Evolutionary conservation across 2,888 invertebrate genomes (phyloP).

Genomic region (Troides aeacus): DNA sequence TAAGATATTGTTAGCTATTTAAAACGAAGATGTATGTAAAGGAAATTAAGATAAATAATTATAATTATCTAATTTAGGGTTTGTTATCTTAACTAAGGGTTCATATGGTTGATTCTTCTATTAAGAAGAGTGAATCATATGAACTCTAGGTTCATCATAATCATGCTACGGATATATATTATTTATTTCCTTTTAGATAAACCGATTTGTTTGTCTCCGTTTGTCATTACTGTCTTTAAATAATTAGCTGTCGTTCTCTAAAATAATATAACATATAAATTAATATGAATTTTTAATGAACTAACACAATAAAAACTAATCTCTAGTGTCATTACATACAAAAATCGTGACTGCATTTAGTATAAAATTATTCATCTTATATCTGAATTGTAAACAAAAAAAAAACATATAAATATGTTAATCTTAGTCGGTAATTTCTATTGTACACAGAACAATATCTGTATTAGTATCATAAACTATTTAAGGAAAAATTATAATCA

Average conservation of each 20-base stretch:
- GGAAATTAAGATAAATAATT: neutral
- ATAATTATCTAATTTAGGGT: neutral
- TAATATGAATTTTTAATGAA: too few species aligned
- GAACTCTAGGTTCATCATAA: neutral
- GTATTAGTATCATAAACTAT: neutral
- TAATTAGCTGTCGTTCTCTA: too few species aligned
- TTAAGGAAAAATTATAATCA: too few species aligned
- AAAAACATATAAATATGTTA: neutral
- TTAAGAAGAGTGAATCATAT: neutral
- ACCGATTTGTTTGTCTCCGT: too few species aligned
- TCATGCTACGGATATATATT: neutral
- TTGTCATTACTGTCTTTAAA: too few species aligned
- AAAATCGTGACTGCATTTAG: too few species aligned
- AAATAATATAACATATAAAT: too few species aligned
- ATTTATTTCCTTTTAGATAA: neutral
- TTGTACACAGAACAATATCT: neutral
- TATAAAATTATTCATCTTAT: too few species aligned
- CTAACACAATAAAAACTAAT: too few species aligned
- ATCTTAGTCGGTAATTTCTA: neutral
- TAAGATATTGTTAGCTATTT: neutral
- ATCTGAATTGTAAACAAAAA: neutral
- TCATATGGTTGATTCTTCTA: too few species aligned
- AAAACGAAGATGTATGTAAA: neutral
- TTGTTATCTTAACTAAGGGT: too few species aligned
- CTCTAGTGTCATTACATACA: too few species aligned